A percentile compares a stretch with the other conserved stretches of the same genome.
phyloP scores from a whole-genome alignment of 1,140 invertebrate species.

The Ooceraea biroi region DNA sequence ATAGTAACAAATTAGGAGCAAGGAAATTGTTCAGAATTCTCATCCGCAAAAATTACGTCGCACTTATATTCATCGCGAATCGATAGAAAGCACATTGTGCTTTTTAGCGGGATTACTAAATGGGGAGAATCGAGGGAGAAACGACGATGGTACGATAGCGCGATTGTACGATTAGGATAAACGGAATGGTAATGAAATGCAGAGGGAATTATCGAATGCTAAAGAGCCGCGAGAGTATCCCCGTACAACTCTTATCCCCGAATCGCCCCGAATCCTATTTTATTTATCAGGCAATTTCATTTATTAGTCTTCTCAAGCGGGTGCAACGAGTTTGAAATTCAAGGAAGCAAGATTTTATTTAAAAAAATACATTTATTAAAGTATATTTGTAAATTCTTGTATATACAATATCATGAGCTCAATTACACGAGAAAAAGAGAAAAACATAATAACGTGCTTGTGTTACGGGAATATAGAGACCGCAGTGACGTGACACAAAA shows the following conservation, averaged over 20 bases:
- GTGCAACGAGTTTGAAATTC: conserved; percentile 26
- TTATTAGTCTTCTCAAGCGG: conserved; percentile 30
- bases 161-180: conserved; percentile 66
- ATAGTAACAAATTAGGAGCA: background rate
- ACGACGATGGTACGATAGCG: conserved; percentile 53
- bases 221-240: conserved; percentile 65
- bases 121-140: background rate
- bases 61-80: background rate
- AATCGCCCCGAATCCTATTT: conserved; percentile 30
- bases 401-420: too few relatives aligned
- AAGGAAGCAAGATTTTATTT: background rate
- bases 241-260: background rate
- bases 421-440: too few relatives aligned
- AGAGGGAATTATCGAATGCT: conserved; percentile 68
- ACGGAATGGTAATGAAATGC: conserved; percentile 69
- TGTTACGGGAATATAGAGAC: too few relatives aligned
- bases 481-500: background rate
- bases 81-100: background rate
- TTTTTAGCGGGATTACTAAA: conserved; percentile 33
- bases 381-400: too few relatives aligned
- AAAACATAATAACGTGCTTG: too few relatives aligned
- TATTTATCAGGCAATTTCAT: conserved; percentile 52
- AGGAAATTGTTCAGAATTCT: background rate
- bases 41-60: background rate
- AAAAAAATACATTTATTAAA: background rate